Percentiles rank a stretch among this genome's conserved stretches.
Conservation (phyloP, 2,113 vertebrate species). For the Zosterops japonicus region DNA sequence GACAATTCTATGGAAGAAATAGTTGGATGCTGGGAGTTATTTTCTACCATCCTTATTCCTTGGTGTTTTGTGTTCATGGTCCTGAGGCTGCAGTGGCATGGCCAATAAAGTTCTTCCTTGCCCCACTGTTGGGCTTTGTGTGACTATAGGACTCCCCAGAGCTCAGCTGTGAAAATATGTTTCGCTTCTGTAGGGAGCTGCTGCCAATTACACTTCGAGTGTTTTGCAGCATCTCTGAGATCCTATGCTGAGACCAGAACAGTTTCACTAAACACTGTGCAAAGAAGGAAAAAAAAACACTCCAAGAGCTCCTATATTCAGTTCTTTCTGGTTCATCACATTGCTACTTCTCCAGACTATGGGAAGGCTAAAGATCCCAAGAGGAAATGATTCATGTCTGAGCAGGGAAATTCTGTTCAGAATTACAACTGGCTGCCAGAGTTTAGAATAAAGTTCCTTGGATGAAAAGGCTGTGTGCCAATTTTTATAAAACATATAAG, state of each 20-base stretch:
- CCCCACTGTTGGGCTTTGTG: neutral
- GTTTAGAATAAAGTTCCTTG: slow-evolving; percentile 33
- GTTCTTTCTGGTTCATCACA: neutral
- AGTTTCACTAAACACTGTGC: neutral
- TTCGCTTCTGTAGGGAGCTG: neutral
- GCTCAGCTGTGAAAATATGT: neutral
- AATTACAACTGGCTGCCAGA: slow-evolving; percentile 57
- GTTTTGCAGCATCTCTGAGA: neutral
- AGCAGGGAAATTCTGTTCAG: slow-evolving; percentile 55
- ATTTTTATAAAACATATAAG: slow-evolving; percentile 46
- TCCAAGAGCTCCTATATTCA: neutral
- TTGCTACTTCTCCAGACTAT: neutral
- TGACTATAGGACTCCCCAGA: neutral
- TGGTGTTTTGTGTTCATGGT: neutral
- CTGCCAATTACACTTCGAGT: neutral
- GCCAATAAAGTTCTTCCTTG: neutral
- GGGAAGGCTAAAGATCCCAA: neutral
- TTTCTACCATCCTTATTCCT: neutral
- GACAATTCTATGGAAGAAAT: neutral
- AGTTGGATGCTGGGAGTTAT: neutral
- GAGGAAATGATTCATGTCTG: slow-evolving; percentile 24
- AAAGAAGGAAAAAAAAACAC: neutral
- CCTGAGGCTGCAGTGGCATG: neutral
- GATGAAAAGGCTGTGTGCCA: slow-evolving; percentile 29
- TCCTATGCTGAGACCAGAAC: neutral